These are phyloP conservation scores for Smutsia temminckii DNA, from an alignment of 2,797 vertebrate species.

Conservation along the genomic window DNA sequence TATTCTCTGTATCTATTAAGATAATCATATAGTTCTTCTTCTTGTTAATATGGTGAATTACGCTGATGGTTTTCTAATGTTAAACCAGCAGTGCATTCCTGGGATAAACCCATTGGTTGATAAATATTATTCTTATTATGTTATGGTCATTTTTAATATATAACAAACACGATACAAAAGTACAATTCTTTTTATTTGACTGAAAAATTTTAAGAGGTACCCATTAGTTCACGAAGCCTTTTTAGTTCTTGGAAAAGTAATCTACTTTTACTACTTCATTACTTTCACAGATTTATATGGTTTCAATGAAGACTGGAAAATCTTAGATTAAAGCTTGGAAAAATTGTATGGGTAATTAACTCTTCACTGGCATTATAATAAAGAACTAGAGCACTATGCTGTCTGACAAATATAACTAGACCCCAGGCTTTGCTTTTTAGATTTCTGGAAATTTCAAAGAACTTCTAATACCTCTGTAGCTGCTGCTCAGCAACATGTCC, in stretches of 20 bases:
- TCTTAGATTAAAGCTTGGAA: background rate
- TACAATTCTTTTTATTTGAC: background rate
- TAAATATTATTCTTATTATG: background rate
- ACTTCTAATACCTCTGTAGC: background rate
- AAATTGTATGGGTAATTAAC: background rate
- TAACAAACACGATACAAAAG: background rate
- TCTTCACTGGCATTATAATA: background rate
- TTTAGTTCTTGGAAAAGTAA: background rate
- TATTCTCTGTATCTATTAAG: background rate
- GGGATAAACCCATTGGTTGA: background rate
- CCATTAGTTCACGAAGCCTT: background rate
- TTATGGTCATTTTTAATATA: background rate
- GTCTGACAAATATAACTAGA: background rate
- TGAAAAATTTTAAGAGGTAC: background rate
- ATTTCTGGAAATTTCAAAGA: background rate
- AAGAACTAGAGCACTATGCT: background rate
- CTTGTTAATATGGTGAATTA: background rate
- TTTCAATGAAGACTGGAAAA: background rate
- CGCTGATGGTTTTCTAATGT: background rate
- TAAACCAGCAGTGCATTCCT: background rate
- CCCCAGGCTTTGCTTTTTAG: background rate
- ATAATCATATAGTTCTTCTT: background rate
- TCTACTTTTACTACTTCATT: background rate
- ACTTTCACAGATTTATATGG: constrained; percentile 21
- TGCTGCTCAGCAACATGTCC: background rate